Evolutionary conservation across 2,888 invertebrate genomes (phyloP).

Genomic region (Loripinus fragilis): DNA sequence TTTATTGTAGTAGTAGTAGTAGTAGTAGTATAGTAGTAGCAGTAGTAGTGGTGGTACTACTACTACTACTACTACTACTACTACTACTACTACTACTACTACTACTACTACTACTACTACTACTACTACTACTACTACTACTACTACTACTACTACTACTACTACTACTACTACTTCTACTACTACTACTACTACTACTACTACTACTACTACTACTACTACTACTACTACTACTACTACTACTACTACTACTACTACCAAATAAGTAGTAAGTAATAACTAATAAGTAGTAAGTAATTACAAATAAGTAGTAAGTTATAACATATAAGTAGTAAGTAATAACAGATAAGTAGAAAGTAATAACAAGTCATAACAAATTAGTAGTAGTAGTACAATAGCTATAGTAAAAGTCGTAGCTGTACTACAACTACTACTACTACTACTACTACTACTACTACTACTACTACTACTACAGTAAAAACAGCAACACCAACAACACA

Average conservation of each 20-base stretch:
- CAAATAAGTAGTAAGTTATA: no score
- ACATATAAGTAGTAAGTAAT: no score
- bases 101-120: conserved; percentile 3
- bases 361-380: no score
- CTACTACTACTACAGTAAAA: not conserved
- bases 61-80: not conserved
- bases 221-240: not conserved
- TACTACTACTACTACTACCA: no score
- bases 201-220: not conserved
- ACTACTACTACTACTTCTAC: conserved; percentile 46
- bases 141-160: conserved; percentile 31
- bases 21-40: no score
- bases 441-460: conserved; percentile 1
- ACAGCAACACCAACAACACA: no score
- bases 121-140: conserved; percentile 25
- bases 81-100: conserved; percentile 1
- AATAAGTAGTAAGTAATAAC: no score
- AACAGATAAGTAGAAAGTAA: no score
- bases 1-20: not conserved
- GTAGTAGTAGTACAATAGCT: no score
- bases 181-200: conserved; percentile 40
- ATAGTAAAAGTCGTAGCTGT: no score
- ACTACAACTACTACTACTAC: conserved; percentile 3
- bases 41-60: not conserved
- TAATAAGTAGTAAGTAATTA: no score